phyloP scores from a whole-genome alignment of 2,113 vertebrate genomes.

The Tyrannus savana region DNA sequence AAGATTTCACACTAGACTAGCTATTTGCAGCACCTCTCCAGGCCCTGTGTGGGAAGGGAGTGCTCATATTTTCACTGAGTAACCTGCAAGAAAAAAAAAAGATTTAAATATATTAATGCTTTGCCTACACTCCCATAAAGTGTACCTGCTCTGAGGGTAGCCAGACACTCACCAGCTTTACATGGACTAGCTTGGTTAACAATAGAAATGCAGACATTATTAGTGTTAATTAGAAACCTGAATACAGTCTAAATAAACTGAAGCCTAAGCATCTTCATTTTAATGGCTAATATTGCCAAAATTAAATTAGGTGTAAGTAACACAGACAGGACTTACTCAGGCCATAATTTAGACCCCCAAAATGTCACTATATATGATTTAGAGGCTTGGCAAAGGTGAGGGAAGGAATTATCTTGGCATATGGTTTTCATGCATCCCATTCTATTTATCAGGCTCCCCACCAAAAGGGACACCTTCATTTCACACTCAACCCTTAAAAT shows the following conservation, averaged over 20 bases:
- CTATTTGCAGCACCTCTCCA: background rate
- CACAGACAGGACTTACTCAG: background rate
- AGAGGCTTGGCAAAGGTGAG: background rate
- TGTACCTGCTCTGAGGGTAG: background rate
- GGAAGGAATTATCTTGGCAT: background rate
- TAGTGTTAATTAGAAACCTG: background rate
- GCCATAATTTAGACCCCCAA: background rate
- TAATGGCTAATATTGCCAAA: background rate
- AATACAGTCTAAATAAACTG: background rate
- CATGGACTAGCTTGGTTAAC: background rate
- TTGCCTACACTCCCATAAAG: background rate
- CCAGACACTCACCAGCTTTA: background rate
- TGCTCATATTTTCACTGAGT: background rate
- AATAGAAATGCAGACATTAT: background rate
- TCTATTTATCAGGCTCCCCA: background rate
- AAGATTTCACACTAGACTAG: background rate
- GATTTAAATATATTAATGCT: background rate
- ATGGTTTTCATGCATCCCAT: background rate
- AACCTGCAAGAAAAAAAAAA: background rate
- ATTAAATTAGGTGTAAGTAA: background rate
- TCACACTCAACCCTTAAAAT: background rate
- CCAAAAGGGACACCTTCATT: background rate
- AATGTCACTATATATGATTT: background rate
- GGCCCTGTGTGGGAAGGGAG: background rate
- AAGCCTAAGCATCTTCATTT: background rate